A percentile compares a stretch with the other conserved stretches of the same genome.
These are phyloP conservation scores for Protaetia brevitarsis DNA, from an alignment of 1,140 invertebrate species.

Conservation along the genomic window DNA sequence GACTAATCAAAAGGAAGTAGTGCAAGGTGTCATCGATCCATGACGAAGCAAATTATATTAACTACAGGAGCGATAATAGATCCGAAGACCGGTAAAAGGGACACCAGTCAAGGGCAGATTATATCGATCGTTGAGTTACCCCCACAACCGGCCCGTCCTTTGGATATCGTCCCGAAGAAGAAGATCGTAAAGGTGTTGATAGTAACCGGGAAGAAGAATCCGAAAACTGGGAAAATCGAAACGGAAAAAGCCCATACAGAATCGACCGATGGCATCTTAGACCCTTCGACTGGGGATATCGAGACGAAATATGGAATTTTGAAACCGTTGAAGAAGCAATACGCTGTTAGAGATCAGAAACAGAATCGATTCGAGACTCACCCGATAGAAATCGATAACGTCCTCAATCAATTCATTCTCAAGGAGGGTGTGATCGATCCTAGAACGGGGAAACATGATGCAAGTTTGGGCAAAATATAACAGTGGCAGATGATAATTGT, in stretches of 20 bases:
- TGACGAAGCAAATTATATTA: slow-evolving; percentile 64
- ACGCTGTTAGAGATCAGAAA: slow-evolving; percentile 55
- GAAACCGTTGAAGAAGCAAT: slow-evolving; percentile 58
- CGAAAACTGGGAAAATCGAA: slow-evolving; percentile 61
- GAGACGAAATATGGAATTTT: slow-evolving; percentile 65
- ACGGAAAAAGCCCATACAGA: slow-evolving; percentile 61
- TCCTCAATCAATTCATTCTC: slow-evolving; percentile 61
- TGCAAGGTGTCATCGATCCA: slow-evolving; percentile 59
- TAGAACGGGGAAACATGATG: slow-evolving; percentile 55
- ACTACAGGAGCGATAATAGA: slow-evolving; percentile 59
- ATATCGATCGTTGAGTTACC: slow-evolving; percentile 51
- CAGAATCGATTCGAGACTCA: slow-evolving; percentile 55
- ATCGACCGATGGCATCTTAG: slow-evolving; percentile 60
- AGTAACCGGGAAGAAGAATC: slow-evolving; percentile 62
- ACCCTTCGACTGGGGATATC: slow-evolving; percentile 60
- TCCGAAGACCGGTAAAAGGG: slow-evolving; percentile 55
- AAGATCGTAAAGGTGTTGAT: slow-evolving; percentile 65
- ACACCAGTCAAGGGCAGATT: slow-evolving; percentile 55
- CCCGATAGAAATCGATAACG: slow-evolving; percentile 56
- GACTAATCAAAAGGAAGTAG: slow-evolving; percentile 59
- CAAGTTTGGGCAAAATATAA: slow-evolving; percentile 55
- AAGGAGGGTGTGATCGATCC: slow-evolving; percentile 56
- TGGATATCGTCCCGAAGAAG: slow-evolving; percentile 52
- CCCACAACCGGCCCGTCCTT: slow-evolving; percentile 49
- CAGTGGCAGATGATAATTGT: slow-evolving; percentile 50